Base-by-base conservation (phyloP, 2,888 invertebrate species). In the Nomada ruficornis region DNA sequence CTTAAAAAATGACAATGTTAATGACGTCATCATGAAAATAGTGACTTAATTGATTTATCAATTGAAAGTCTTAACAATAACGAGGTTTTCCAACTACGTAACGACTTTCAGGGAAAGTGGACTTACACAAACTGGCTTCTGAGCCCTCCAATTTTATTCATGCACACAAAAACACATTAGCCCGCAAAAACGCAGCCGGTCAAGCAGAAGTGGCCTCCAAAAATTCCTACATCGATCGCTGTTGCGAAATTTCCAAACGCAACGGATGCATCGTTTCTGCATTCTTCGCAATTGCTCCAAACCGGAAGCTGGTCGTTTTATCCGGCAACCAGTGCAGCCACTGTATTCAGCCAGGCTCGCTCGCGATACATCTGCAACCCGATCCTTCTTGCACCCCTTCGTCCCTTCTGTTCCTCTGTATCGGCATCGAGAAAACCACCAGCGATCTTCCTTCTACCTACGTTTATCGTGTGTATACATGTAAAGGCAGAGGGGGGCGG, bases 401-500 rank as follows among this genome's bases (percentile, higher is more conserved):
- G 76, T 69, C 65, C 73, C 67, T 80, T 84, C 78, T 76, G 83
- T 86, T 20, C 70, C 47, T 74, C 60, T 71, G 9, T 68, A 73
- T 72, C 80, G 60, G 77, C 75, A 68, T 59, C 74, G 74, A 69
- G 77, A 59, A 83, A 80, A 83, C 64, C 77, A 15, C 77, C 65
- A 52, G 59, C 73, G 63, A 69, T 77, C 67, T 71, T 73, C 69
- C 70, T 54, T 60, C 29, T 47, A 44, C 44, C 54, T 62, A 11
- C 74, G 63, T 65, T 73, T 74, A 67, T 68, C 70, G 68, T 26
- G 84, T 78, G 80, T 86, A 64, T 78, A 81, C 80, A 80, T 77
- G 86, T 85, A 82, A 85, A 80, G 67, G 86, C 84, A 81, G 78
- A 75, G 77, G 57, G 82, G 82, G 83, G 77, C 62, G 69, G 76